These are phyloP conservation scores for Vanessa atalanta DNA, from an alignment of 1,140 invertebrate species.

Conservation along the genomic window DNA sequence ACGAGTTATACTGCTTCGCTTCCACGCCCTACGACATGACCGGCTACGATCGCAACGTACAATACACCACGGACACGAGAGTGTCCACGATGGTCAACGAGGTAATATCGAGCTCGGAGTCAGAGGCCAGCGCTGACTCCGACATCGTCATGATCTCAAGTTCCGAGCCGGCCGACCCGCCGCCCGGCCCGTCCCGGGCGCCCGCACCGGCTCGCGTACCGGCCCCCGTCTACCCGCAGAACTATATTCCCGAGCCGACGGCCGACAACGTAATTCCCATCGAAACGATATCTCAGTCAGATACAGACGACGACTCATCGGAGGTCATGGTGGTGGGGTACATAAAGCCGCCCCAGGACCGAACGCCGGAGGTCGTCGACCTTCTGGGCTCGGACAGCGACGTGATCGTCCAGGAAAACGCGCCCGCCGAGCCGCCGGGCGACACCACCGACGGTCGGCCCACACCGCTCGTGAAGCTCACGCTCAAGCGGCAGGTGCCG, in stretches of 20 bases:
- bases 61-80: constrained; percentile 73
- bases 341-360: constrained; percentile 81
- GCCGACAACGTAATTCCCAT: constrained; percentile 68
- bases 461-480: constrained; percentile 57
- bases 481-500: constrained; percentile 47
- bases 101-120: constrained; percentile 72
- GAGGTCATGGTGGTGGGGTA: constrained; percentile 78
- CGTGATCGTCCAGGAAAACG: constrained; percentile 79
- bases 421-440: constrained; percentile 36
- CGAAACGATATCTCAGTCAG: constrained; percentile 75
- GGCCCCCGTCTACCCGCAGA: constrained; percentile 57
- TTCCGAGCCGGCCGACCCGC: constrained; percentile 53
- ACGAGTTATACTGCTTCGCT: constrained; percentile 94
- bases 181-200: constrained; percentile 56
- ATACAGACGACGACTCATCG: constrained; percentile 71
- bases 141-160: constrained; percentile 72
- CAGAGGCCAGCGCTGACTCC: constrained; percentile 67
- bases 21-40: constrained; percentile 91
- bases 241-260: constrained; percentile 50
- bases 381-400: constrained; percentile 82
- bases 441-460: constrained; percentile 34
- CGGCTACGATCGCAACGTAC: constrained; percentile 85
- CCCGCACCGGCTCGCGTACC: constrained; percentile 48
- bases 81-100: constrained; percentile 69
- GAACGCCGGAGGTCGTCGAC: constrained; percentile 82